Conservation (phyloP, 2,797 vertebrate species). For the Enteromius treurensis region DNA sequence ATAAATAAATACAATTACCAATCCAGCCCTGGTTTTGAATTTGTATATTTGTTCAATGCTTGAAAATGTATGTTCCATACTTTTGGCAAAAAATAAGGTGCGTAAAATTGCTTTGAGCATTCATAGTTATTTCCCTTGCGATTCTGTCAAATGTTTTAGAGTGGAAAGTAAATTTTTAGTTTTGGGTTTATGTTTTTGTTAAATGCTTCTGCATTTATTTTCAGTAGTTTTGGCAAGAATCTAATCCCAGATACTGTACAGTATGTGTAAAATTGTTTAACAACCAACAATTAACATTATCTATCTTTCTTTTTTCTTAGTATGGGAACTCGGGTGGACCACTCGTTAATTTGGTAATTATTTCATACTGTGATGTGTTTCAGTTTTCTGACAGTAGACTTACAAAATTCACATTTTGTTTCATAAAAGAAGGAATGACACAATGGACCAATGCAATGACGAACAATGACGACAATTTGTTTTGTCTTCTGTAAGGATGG, state of each 20-base stretch:
- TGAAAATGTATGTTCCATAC: neutral
- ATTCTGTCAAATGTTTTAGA: neutral
- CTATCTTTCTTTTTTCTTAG: slow-evolving; percentile 72
- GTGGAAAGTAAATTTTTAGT: neutral
- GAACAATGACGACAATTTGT: neutral
- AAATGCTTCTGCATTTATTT: neutral
- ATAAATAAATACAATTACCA: neutral
- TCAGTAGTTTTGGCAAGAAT: neutral
- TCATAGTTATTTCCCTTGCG: too few species aligned
- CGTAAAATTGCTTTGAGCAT: neutral
- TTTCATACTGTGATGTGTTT: neutral
- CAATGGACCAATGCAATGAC: neutral
- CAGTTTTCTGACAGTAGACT: neutral
- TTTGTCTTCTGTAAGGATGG: slow-evolving; percentile 80
- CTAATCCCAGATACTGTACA: neutral
- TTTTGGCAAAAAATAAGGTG: neutral
- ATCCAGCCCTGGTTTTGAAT: neutral
- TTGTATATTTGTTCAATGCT: neutral
- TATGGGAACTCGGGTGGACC: slow-evolving; percentile 96
- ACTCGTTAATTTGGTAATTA: slow-evolving; percentile 91
- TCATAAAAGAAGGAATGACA: neutral
- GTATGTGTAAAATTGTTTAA: neutral
- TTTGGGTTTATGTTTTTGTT: neutral
- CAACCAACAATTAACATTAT: neutral
- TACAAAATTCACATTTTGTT: neutral